Percentiles rank a stretch among this genome's conserved stretches.
Conservation (phyloP, 2,797 vertebrate genomes). For the Myotis planiceps region DNA sequence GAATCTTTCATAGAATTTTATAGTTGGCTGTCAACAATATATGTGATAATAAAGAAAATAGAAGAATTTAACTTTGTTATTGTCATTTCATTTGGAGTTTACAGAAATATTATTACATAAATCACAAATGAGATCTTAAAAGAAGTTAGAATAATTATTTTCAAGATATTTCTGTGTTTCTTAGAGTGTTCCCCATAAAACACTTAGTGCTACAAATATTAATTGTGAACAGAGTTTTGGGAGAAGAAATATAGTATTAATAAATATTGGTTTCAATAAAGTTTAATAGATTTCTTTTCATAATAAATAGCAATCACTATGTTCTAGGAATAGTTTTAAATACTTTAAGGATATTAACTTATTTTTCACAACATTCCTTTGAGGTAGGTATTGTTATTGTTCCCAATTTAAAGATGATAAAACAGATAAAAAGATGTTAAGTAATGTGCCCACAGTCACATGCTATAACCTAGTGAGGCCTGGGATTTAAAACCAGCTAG, state of each 20-base stretch:
- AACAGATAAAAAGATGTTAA: not conserved
- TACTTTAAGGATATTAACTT: not conserved
- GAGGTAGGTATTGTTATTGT: not conserved
- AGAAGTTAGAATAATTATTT: not conserved
- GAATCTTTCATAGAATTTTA: not conserved
- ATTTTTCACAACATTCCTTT: not conserved
- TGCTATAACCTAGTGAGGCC: not conserved
- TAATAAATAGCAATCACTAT: not conserved
- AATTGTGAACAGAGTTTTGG: not conserved
- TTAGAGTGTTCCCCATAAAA: not conserved
- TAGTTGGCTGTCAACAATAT: not conserved
- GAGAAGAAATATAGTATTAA: not conserved
- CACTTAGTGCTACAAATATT: not conserved
- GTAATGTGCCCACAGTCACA: not conserved
- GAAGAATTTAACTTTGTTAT: not conserved
- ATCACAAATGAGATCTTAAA: not conserved
- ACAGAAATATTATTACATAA: not conserved
- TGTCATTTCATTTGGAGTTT: constrained; percentile 2
- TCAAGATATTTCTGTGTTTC: not conserved
- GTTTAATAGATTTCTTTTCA: not conserved
- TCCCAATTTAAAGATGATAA: not conserved
- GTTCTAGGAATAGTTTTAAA: not conserved
- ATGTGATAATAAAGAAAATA: constrained; percentile 6
- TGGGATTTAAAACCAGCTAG: not conserved
- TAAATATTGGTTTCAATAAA: not conserved